Base-by-base conservation (phyloP, 2,888 invertebrate genomes). In the Ceriagrion tenellum region DNA sequence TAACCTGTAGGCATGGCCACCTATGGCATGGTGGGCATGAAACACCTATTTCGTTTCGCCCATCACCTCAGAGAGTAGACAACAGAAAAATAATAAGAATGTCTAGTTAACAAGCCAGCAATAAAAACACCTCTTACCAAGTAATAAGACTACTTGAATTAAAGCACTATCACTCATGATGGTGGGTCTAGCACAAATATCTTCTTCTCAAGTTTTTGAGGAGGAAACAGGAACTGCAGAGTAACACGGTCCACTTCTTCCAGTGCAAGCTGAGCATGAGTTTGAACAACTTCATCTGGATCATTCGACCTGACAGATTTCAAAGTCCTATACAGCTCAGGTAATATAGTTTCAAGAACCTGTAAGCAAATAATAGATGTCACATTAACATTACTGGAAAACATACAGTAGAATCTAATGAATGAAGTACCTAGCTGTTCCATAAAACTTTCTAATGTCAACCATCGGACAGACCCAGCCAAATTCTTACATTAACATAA, bases 211-310 rank as follows among this genome's bases (percentile, higher is more conserved):
- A 98, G 96, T 95, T 97, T 97, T 93, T 97, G 96, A 96, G 97
- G 97, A 0, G 98, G 97, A 96, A 98, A 97, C 56, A 98, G 96
- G 96, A 98, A 97, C 95, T 97, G 97, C 96, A 97, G 97, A 95
- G 98, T 98, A 95, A 98, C 98, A 95, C 97, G 97, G 96, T 98
- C 98, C 26, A 99, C 97, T 97, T 98, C 98, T 96, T 98, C 98
- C 81, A 99, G 97, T 0, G 98, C 98, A 95, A 98, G 96, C 96
- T 98, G 98, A 40, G 98, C 98, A 96, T 99, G 99, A 90, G 98
- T 97, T 96, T 98, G 97, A 91, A 98, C 97, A 6, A 98, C 97
- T 96, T 98, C 98, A 96, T 98, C 98, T 55, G 97, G 97, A 95
- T 98, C 98, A 95, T 97, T 97, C 47, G 97, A 97, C 96, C 98